phyloP scores from a whole-genome alignment of 2,797 vertebrate species.

The Centroberyx gerrardi region DNA sequence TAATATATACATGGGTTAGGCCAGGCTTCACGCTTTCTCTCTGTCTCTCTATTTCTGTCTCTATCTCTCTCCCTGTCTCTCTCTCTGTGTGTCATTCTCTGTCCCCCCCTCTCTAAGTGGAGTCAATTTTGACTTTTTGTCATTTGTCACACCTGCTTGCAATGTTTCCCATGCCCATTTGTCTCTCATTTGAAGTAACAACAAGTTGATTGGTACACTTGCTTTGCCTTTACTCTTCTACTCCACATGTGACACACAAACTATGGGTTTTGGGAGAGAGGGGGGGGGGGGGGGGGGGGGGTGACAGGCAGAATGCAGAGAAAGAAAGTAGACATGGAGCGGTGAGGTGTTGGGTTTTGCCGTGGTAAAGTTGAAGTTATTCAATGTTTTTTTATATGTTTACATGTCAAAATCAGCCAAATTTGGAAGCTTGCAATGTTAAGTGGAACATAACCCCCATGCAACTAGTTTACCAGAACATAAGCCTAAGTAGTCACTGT shows the following conservation, averaged over 20 bases:
- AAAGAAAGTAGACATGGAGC: background rate
- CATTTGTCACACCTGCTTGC: background rate
- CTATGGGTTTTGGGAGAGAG: background rate
- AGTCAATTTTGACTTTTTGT: background rate
- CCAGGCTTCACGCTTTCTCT: background rate
- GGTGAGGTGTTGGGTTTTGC: background rate
- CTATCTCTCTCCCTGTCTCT: background rate
- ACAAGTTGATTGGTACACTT: background rate
- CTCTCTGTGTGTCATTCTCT: background rate
- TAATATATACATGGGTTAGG: too few relatives aligned
- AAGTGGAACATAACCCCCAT: background rate
- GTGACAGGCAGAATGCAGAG: background rate
- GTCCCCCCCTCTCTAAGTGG: background rate
- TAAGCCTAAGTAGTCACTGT: too few relatives aligned
- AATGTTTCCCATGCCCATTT: background rate
- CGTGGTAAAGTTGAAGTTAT: too few relatives aligned
- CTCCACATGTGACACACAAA: background rate
- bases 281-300: too few relatives aligned
- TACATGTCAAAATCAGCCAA: background rate
- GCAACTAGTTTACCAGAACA: background rate
- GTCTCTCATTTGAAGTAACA: background rate
- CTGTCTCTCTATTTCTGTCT: background rate
- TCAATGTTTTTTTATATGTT: background rate
- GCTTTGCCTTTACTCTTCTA: background rate
- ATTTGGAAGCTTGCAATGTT: too few relatives aligned